These are phyloP conservation scores for Leuciscus idus DNA, from an alignment of 2,113 vertebrate genomes.

Conservation along the genomic window DNA sequence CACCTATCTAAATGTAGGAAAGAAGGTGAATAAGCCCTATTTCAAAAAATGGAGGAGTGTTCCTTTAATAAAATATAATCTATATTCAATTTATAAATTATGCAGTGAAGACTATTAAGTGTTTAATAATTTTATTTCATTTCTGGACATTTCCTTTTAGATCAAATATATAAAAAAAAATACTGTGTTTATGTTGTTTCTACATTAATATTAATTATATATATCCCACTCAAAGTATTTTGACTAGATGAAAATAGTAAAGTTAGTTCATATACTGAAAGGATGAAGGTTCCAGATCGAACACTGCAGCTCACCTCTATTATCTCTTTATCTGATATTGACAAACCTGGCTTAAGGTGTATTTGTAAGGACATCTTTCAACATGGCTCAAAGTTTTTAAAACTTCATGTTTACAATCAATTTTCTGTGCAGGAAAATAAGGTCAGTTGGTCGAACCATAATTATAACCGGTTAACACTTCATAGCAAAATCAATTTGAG, in stretches of 20 bases:
- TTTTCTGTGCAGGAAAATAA: background rate
- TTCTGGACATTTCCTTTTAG: too few species aligned
- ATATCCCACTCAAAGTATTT: background rate
- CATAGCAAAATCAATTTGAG: slow-evolving; percentile 3
- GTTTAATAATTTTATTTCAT: too few species aligned
- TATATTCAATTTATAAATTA: too few species aligned
- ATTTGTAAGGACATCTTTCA: slow-evolving; percentile 11
- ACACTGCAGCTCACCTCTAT: slow-evolving; percentile 16
- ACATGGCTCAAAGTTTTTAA: slow-evolving; percentile 22
- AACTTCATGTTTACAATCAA: background rate
- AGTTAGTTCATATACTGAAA: background rate
- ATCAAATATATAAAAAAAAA: too few species aligned
- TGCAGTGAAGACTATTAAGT: too few species aligned
- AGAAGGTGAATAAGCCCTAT: too few species aligned
- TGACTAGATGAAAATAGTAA: background rate
- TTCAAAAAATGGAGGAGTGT: too few species aligned
- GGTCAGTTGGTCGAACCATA: slow-evolving; percentile 27
- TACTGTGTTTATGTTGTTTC: too few species aligned
- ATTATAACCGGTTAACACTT: slow-evolving; percentile 16
- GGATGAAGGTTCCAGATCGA: background rate
- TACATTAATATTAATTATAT: too few species aligned
- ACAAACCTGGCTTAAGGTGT: slow-evolving; percentile 14
- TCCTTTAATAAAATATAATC: too few species aligned
- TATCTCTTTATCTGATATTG: background rate
- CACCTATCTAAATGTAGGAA: too few species aligned